Base-by-base conservation (phyloP, 1,140 invertebrate species). In the Diprion similis region DNA sequence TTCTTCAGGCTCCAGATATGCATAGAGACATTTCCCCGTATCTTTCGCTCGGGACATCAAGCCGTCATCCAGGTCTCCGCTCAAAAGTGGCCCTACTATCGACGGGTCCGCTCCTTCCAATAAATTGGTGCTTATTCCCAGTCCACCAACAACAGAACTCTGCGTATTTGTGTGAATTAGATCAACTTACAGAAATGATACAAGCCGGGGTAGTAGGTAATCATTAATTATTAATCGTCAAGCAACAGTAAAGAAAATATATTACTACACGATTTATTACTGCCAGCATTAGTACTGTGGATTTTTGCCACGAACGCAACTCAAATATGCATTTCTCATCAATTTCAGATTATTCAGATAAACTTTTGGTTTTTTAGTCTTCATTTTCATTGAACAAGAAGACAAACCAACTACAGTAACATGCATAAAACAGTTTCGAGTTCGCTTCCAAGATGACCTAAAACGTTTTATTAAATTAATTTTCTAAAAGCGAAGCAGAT, bases 31-130 rank as follows among this genome's bases (percentile, higher is more conserved):
- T 78, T 92, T 92, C 15, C 95, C 95, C 64, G 91, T 92, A 78
- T 94, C 92, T 85, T 95, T 93, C 1, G 95, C 95, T 72, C 92
- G 90, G 45, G 93, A 92, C 86, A 96, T 94, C 76, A 96, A 89
- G 76, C 91, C 90, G 79, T 96, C 94, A 81, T 96, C 93, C 37
- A 91, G 76, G 87, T 87, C 79, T 73, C 89, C 86, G 79, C 90
- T 85, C 81, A 90, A 70, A 85, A 89, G 81, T 88, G 89, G 74
- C 88, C 89, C 78, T 84, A 88, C 85, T 47, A 88, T 82, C 71
- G 83, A 88, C 51, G 84, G 83, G 66, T 87, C 86, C 37, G 83
- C 86, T 51, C 87, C 86, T 71, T 88, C 87, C 80, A 88, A 82
- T 64, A 88, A 81, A 70, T 88, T 85, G 78, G 85, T 81, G 78